A percentile compares a stretch with the other conserved stretches of the same genome.
Evolutionary conservation across 2,888 invertebrate genomes (phyloP).

Genomic region (Nephrocerus scutellatus): DNA sequence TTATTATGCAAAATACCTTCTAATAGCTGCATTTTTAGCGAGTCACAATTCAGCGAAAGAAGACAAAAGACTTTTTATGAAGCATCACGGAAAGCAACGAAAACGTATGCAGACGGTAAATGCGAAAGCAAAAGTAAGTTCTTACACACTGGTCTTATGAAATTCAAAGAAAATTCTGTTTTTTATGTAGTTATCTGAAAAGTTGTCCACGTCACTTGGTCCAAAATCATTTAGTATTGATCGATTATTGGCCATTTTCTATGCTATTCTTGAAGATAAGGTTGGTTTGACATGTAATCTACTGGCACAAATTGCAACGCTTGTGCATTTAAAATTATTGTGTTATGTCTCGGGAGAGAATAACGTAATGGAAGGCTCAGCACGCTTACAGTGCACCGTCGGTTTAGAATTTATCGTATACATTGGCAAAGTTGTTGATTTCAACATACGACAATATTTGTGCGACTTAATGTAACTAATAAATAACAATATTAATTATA

Average conservation of each 20-base stretch:
- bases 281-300: slow-evolving; percentile 80
- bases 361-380: slow-evolving; percentile 61
- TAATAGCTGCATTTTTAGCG: slow-evolving; percentile 86
- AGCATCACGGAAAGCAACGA: slow-evolving; percentile 66
- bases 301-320: slow-evolving; percentile 78
- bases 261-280: slow-evolving; percentile 77
- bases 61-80: slow-evolving; percentile 80
- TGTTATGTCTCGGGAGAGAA: slow-evolving; percentile 63
- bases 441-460: slow-evolving; percentile 69
- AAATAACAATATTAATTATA: background rate
- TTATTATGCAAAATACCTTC: slow-evolving; percentile 79
- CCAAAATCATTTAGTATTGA: slow-evolving; percentile 79
- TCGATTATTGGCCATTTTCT: slow-evolving; percentile 79
- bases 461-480: slow-evolving; percentile 57
- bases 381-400: slow-evolving; percentile 81
- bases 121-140: slow-evolving; percentile 52
- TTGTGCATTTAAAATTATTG: slow-evolving; percentile 76
- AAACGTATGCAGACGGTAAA: slow-evolving; percentile 57
- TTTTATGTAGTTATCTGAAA: slow-evolving; percentile 49
- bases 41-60: slow-evolving; percentile 87
- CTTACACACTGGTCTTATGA: background rate
- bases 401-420: slow-evolving; percentile 72
- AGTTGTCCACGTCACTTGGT: slow-evolving; percentile 64
- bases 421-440: slow-evolving; percentile 69
- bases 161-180: no score